Conservation (phyloP, 2,113 vertebrate genomes). For the Cercocebus atys region DNA sequence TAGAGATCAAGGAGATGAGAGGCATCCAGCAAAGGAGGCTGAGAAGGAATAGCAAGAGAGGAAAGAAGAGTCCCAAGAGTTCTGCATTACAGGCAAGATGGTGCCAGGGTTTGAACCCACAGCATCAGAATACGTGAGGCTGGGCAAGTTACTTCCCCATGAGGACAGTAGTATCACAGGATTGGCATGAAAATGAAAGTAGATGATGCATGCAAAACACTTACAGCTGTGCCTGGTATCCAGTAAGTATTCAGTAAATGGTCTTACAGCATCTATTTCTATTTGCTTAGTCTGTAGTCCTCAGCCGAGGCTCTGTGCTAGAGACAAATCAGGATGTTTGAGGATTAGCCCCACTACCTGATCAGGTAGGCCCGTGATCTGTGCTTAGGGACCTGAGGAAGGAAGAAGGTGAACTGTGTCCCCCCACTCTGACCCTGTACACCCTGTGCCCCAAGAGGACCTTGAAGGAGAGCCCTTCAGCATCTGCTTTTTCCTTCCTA, state of each 20-base stretch:
- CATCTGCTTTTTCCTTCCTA: constrained; percentile 36
- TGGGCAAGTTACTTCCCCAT: neutral
- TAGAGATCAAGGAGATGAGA: neutral
- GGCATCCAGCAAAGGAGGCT: neutral
- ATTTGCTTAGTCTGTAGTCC: fast-evolving
- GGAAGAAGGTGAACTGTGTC: neutral
- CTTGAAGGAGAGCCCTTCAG: neutral
- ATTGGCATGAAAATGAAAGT: neutral
- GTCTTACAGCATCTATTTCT: neutral
- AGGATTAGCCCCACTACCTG: too few species aligned
- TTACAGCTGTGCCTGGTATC: too few species aligned
- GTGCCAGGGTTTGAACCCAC: neutral
- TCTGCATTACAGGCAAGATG: neutral
- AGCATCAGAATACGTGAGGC: neutral
- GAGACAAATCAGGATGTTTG: neutral
- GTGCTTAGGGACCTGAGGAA: neutral
- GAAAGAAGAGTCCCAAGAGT: neutral
- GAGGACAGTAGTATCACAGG: neutral
- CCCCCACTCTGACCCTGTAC: fast-evolving
- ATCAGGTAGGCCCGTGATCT: neutral
- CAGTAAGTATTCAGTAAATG: neutral
- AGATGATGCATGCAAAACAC: neutral
- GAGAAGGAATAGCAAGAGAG: neutral
- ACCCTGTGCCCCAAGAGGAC: neutral
- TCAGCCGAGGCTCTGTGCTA: neutral